Evolutionary conservation across 2,888 invertebrate genomes (phyloP).

Genomic region (Helleia helle): DNA sequence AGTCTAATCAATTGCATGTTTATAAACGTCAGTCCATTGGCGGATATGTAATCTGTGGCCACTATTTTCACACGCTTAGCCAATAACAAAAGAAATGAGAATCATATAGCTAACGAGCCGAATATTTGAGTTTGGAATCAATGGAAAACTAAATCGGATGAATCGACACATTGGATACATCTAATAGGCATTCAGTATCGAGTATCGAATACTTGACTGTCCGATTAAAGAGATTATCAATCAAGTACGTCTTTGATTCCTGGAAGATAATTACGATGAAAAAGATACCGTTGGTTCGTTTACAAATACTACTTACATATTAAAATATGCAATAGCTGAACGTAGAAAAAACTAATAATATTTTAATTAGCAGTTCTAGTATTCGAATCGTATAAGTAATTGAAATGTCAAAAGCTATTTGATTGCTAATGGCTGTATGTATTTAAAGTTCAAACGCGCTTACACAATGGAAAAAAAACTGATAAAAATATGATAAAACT

Average conservation of each 20-base stretch:
- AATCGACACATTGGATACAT: slow-evolving; percentile 46
- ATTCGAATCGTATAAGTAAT: too few relatives aligned
- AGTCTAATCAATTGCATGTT: slow-evolving; percentile 1
- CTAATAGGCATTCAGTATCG: slow-evolving; percentile 34
- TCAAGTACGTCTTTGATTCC: slow-evolving; percentile 38
- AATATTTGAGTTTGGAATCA: slow-evolving; percentile 49
- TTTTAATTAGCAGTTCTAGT: background rate
- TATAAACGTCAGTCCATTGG: background rate
- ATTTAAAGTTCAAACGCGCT: too few relatives aligned
- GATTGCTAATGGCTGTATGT: background rate
- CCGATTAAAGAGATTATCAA: slow-evolving; percentile 47
- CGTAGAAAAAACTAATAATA: background rate
- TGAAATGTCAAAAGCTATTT: background rate
- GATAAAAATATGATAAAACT: too few relatives aligned
- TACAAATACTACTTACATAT: slow-evolving; percentile 13
- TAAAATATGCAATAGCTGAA: slow-evolving; percentile 1
- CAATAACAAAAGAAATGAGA: slow-evolving; percentile 39
- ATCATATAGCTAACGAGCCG: slow-evolving; percentile 43
- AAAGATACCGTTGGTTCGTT: slow-evolving; percentile 32
- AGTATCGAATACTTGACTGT: slow-evolving; percentile 24
- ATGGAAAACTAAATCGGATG: slow-evolving; percentile 61
- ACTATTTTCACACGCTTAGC: slow-evolving; percentile 27
- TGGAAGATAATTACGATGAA: slow-evolving; percentile 37
- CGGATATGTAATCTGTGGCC: background rate
- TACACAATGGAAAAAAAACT: too few relatives aligned